These are phyloP conservation scores for Ceramica pisi DNA, from an alignment of 2,888 invertebrate species.

Conservation along the genomic window DNA sequence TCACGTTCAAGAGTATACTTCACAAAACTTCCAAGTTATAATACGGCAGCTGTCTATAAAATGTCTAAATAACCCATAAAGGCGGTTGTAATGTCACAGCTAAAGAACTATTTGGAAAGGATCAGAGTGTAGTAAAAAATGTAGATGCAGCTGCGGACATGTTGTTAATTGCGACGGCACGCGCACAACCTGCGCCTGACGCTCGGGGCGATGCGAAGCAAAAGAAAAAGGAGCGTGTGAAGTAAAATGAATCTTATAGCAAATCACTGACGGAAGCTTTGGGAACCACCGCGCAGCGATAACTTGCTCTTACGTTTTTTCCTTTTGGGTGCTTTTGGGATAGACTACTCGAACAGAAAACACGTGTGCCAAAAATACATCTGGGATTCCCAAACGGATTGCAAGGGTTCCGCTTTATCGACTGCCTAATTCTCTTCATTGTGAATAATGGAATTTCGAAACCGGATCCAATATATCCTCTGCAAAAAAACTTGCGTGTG, in stretches of 20 bases:
- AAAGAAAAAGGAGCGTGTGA: background rate
- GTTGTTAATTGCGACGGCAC: constrained; percentile 74
- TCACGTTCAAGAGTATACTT: constrained; percentile 38
- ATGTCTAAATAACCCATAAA: constrained; percentile 33
- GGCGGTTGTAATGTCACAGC: constrained; percentile 31
- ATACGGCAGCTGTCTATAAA: constrained; percentile 43
- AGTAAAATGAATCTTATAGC: constrained; percentile 40
- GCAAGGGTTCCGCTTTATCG: background rate
- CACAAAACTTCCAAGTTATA: constrained; percentile 14
- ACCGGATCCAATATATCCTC: constrained; percentile 56
- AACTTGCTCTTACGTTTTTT: background rate
- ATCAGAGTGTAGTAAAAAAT: constrained; percentile 64
- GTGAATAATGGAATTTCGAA: constrained; percentile 40
- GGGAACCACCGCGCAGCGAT: background rate
- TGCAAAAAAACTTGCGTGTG: constrained; percentile 42
- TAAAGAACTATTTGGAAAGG: constrained; percentile 55
- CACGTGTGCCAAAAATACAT: constrained; percentile 23
- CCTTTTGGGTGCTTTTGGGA: constrained; percentile 20
- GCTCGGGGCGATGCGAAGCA: constrained; percentile 9
- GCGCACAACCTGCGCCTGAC: constrained; percentile 67
- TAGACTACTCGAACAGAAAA: constrained; percentile 3
- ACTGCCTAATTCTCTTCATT: constrained; percentile 1
- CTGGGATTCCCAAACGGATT: constrained; percentile 14
- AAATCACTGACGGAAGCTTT: constrained; percentile 8
- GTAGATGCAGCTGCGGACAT: constrained; percentile 71